Base-by-base conservation (phyloP, 2,888 invertebrate species). In the Linhomoeus sp. region DNA sequence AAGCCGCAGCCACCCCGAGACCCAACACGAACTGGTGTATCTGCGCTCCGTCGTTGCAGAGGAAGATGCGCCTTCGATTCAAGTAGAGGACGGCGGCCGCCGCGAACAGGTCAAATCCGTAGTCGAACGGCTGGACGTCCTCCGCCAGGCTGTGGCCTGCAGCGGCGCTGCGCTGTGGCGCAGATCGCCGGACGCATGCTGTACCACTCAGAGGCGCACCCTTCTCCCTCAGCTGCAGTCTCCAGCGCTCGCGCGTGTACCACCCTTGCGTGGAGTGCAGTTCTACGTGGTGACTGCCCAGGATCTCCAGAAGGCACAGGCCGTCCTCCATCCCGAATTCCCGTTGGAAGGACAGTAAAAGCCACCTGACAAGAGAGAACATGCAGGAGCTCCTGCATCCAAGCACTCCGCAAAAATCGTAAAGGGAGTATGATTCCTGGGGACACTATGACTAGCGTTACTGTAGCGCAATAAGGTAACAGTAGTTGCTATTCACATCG, bases 31-130 rank as follows among this genome's bases (percentile, higher is more conserved):
- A 54, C 12, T 56, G 53, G 51, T 63, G 64, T 7, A 65, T 59
- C 47, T 57, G 58, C 14, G 63, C 60, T 1, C 57, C 52, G 47
- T 65, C 65, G 5, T 52, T 51, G 49, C 63, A 64, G 14, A 53
- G 49, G 48, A 64, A 58, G 2, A 66, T 52, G 9, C 54, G 46
- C 0, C 50, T 52, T 20, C 64, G 43, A 48, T 58, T 53, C 45
- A 62, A 54, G 44, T 60, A 57, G 41, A 66, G 52, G 12, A 66
- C 52, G 3, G 64, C 62, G 1, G 61, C 59, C 55, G 63, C 63
- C 59, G 66, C 60, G 49, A 66, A 66, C 45, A 65, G 52, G 45
- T 65, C 65, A 54, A 66, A 66, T 1, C 65, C 65, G 53, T 59
- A 66, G 22, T 62, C 62, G n/a, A 43, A 35, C 29, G n/a, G 19